Evolutionary conservation across 2,797 vertebrate species (phyloP), one percentile per base, ranked within the genome.

Genomic region (Meriones psammophilus): DNA sequence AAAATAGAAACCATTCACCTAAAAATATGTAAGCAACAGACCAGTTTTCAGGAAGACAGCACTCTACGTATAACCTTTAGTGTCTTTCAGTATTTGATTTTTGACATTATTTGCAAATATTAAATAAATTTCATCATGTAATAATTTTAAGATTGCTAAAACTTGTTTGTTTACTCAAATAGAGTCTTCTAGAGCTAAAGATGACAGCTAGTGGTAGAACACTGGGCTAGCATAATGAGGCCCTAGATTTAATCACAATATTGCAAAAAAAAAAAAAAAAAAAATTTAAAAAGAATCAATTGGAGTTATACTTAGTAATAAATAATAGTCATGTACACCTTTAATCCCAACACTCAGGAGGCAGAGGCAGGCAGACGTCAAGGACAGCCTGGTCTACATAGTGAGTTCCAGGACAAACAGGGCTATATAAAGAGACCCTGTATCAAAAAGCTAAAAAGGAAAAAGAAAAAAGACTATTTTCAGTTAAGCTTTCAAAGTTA

Each of bases 81-180:
- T 54, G 33, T 78, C 76, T 87, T 66, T 80, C n/a, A 5, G 5
- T 58, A 86, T 62, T 14, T 91, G 46, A 79, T 42, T 74, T 84
- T 71, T 77, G 68, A 85, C 10, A 87, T 13, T 76, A 94, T 50
- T 81, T 94, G 85, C 10, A 87, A 93, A 91, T 66, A 95, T 46
- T 83, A 95, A 94, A 91, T 86, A 91, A 89, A 58, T 76, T 83
- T 58, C 30, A 91, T 46, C 71, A 93, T 83, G 90, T 62, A 89
- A 50, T 64, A 92, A 90, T 88, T 85, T 84, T 42, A 89, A 13
- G 14, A 92, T 88, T 60, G 24, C 5, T 88, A 96, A 84, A 46
- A 73, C 7, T 46, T 36, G 76, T 94, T n/a, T 84, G 93, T 36
- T 39, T 58, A 79, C 88, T 92, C 46, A 97, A 92, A 89, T 28